These are phyloP conservation scores for silkworm (Bombyx mori) DNA, from an alignment of 1,140 invertebrate genomes.

Conservation along the genomic window ASM3026992v2 NC_085124.1:3229001-3229500, in stretches of 20 bases:
- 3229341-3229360: no score
- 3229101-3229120: slow-evolving; percentile 77
- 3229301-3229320: no score
- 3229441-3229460: no score
- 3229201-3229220: slow-evolving; percentile 78
- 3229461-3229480: no score
- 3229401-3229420: no score
- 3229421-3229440: no score
- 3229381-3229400: no score
- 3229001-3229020: no score
- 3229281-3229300: neutral
- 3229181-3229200: slow-evolving; percentile 78
- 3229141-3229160: slow-evolving; percentile 84
- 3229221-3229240: slow-evolving; percentile 80
- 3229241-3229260: slow-evolving; percentile 76
- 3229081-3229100: slow-evolving; percentile 44
- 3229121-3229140: slow-evolving; percentile 81
- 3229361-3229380: no score
- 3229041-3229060: slow-evolving; percentile 1
- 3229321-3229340: no score
- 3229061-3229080: slow-evolving; percentile 44
- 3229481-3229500: no score
- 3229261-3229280: slow-evolving; percentile 51
- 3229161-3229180: slow-evolving; percentile 80
- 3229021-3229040: no score